Base-by-base conservation (phyloP, 2,888 invertebrate species). In the Meta bourneti region DNA sequence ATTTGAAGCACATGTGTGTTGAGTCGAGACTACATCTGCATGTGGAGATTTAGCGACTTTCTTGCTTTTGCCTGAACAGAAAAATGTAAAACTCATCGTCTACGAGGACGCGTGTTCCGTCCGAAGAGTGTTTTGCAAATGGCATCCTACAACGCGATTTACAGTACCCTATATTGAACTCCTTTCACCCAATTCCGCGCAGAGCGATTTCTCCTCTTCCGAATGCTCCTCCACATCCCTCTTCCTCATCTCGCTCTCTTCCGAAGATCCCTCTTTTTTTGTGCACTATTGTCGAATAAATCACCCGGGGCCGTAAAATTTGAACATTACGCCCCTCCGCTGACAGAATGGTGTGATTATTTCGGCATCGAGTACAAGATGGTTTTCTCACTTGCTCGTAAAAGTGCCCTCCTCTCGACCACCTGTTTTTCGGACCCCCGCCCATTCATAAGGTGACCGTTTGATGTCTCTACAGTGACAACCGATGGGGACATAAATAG, bases 261-360 rank as follows among this genome's bases (percentile, higher is more conserved):
- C 7, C 69, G 13, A 69, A 69, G 69, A 11, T 69, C 69, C 69
- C 11, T 69, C 69, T 69, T 51, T 51, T n/a, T 49, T 54, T 79
- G 69, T 78, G 61, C 54, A 89, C 89, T 83, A 82, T 87, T 84
- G 81, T 82, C 87, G 81, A 71, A 91, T 91, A 91, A 91, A 91
- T 91, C 91, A 91, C 74, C 71, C 16, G 34, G 48, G 52, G 87
- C 79, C 91, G 87, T 91, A 91, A 91, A 91, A 87, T 80, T 80
- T 81, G 74, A 86, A 86, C 90, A 90, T 90, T 90, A 90, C 86
- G 86, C 77, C 90, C 84, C 71, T 51, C 86, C 87, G 87, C 79
- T 83, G 88, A 91, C 91, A 91, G 88, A 91, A 91, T 83, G 79
- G 88, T 77, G 88, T 88, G 91, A 91, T 91, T 91, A 91, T 87